These are phyloP conservation scores for Trypoxylus dichotomus DNA, from an alignment of 1,140 invertebrate species.

Conservation along the genomic window DNA sequence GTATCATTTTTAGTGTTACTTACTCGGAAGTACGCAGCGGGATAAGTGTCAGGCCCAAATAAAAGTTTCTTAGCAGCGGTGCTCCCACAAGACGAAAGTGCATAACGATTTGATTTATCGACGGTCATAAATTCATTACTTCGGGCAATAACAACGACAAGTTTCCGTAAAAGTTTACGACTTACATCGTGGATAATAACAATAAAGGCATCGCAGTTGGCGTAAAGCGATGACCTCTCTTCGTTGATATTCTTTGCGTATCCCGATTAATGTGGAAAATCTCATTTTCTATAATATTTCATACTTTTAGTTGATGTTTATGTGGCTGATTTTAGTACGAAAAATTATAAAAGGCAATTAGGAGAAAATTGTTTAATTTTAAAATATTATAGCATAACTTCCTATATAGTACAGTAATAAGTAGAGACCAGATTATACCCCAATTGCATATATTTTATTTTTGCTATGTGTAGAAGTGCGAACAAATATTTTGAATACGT, in stretches of 20 bases:
- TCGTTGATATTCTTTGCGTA: neutral
- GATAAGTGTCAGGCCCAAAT: neutral
- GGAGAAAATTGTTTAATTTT: no score
- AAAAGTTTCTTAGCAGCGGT: neutral
- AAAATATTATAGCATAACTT: no score
- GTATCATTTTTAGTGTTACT: neutral
- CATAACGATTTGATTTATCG: neutral
- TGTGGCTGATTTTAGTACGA: no score
- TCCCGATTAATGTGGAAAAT: no score
- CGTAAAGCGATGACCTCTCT: neutral
- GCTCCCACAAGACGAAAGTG: conserved; percentile 1
- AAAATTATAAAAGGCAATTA: no score
- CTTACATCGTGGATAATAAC: neutral
- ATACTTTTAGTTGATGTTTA: no score
- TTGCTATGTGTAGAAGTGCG: no score
- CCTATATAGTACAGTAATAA: no score
- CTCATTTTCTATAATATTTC: no score
- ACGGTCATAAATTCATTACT: neutral
- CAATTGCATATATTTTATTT: no score
- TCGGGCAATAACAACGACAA: neutral
- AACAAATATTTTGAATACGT: no score
- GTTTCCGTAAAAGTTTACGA: neutral
- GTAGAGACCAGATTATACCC: no score
- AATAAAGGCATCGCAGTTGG: neutral
- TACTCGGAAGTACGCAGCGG: neutral